Evolutionary conservation across 2,797 vertebrate genomes (phyloP).

Genomic region (Morus bassanus): DNA sequence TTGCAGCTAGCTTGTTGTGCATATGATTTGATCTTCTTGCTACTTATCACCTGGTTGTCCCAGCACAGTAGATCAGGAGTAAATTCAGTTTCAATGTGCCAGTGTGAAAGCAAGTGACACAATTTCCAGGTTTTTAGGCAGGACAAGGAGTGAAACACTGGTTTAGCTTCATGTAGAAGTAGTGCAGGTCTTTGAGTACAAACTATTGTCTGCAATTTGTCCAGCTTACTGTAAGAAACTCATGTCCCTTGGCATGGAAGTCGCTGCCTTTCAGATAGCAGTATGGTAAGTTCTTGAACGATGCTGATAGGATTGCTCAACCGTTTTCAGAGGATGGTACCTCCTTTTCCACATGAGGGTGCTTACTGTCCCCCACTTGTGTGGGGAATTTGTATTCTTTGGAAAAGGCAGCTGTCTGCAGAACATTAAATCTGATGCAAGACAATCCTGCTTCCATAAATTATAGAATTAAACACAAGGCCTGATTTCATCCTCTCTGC

Average conservation of each 20-base stretch:
- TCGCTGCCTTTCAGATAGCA: not conserved
- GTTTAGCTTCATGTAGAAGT: not conserved
- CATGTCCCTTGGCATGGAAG: not conserved
- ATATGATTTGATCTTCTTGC: not conserved
- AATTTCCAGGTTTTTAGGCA: not conserved
- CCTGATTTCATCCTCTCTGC: not conserved
- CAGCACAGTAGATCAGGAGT: not conserved
- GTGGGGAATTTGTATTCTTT: not conserved
- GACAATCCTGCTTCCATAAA: not conserved
- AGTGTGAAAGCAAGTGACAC: not conserved
- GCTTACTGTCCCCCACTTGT: not conserved
- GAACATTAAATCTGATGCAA: not conserved
- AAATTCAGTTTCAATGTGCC: not conserved
- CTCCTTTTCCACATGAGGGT: not conserved
- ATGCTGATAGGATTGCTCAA: not conserved
- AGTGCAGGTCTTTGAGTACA: not conserved
- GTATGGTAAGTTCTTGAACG: not conserved
- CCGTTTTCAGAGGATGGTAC: not conserved
- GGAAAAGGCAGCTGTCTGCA: not conserved
- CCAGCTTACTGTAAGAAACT: not conserved
- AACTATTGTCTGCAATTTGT: not conserved
- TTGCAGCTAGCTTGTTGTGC: not conserved
- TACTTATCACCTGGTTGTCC: not conserved
- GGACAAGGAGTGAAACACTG: not conserved
- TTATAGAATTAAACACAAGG: not conserved